Evolutionary conservation across 2,113 vertebrate species (phyloP).

Genomic region (Cyanoramphus novaezelandiae): DNA sequence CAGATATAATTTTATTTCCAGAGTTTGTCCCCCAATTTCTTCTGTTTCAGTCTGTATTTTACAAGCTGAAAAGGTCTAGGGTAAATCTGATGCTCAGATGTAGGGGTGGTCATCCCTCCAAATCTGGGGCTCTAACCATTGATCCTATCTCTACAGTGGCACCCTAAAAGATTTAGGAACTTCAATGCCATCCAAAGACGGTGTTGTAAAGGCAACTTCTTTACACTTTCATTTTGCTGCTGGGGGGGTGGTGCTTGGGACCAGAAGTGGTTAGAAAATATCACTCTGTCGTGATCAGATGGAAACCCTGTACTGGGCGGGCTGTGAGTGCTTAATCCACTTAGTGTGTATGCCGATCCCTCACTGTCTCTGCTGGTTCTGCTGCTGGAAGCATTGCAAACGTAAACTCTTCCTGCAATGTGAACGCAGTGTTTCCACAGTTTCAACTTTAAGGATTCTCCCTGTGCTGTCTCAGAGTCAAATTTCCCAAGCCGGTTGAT

Average conservation of each 20-base stretch:
- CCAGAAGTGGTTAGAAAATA: neutral
- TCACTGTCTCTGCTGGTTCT: neutral
- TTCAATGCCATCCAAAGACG: neutral
- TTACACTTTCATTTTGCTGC: neutral
- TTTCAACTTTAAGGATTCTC: conserved; percentile 4
- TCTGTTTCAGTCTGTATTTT: neutral
- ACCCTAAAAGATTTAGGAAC: neutral
- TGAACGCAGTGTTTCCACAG: neutral
- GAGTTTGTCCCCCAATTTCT: neutral
- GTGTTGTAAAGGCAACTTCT: neutral
- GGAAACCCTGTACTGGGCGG: neutral
- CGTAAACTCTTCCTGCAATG: neutral
- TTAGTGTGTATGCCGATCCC: neutral
- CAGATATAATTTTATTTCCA: neutral
- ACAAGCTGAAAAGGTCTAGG: neutral
- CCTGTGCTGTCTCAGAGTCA: neutral
- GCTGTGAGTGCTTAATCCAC: neutral
- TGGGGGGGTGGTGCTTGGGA: neutral
- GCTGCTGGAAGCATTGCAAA: neutral
- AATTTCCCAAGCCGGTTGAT: neutral
- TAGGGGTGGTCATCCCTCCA: neutral
- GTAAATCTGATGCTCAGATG: neutral
- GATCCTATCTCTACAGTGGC: neutral
- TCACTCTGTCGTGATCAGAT: neutral
- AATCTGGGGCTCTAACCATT: neutral